Evolutionary conservation across 2,888 invertebrate species (phyloP), one percentile per base, ranked within the genome.

Genomic region (Chironomus tentans): DNA sequence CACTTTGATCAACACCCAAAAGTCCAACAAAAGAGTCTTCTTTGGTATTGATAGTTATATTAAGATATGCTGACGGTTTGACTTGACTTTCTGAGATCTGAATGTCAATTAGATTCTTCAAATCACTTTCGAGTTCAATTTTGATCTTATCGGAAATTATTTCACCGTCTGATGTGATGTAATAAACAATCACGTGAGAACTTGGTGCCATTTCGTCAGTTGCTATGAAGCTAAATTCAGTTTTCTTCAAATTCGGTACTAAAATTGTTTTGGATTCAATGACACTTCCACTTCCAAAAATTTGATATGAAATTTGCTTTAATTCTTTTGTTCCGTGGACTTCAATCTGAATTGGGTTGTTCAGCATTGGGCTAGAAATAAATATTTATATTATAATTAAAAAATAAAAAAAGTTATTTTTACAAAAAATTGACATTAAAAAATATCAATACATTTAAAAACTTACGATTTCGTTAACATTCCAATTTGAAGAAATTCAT

Each of bases 221-320:
- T 13, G 65, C 21, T 24, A 4, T 12, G 5, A 65, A 24, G 2
- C 2, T 65, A 0, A 65, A 12, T 0, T 10, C 22, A 24, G 18
- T 13, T 12, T 24, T 21, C 21, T 65, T 65, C 1, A 13, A 0
- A 13, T 10, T 82, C 1, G 87, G 87, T 65, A 82, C 79, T 86
- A 85, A 79, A 6, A 76, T 69, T n/a, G 92, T 90, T 78, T 90
- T 91, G 0, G 92, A 90, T 18, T 89, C 83, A 7, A 95, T 84
- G 56, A 97, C 90, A 80, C 95, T 92, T 0, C 97, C 97, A 75
- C 95, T 88, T 5, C 94, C 95, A 77, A 97, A 85, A 22, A 95
- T 87, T 76, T 88, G 85, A 81, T 94, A 95, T 38, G 38, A 38
- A 38, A 38, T 10, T 38, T 38, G 10, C 1, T 38, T 38, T 4